These are phyloP conservation scores for Criorhina ranunculi DNA, from an alignment of 2,888 invertebrate genomes.

Conservation along the genomic window DNA sequence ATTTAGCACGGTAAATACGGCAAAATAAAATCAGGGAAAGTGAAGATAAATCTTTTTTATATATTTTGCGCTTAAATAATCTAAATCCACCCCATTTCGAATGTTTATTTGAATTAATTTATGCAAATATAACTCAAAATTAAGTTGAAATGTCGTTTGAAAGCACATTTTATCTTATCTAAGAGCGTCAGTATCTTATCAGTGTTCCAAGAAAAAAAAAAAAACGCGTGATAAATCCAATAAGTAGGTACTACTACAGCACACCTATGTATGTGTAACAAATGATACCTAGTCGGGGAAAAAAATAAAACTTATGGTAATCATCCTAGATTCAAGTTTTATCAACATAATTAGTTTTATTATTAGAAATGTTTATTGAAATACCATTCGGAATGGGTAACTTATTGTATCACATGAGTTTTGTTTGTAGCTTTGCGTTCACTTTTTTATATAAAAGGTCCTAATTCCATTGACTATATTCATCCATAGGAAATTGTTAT, in stretches of 20 bases:
- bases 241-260: no score
- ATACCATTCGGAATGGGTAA: neutral
- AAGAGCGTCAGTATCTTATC: conserved; percentile 20
- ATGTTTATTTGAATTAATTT: neutral
- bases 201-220: no score
- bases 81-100: neutral
- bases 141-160: neutral
- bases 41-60: neutral
- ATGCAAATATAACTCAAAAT: neutral
- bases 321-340: neutral
- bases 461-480: no score
- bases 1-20: neutral
- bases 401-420: no score
- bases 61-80: neutral
- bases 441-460: no score
- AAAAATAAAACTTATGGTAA: neutral
- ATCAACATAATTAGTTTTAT: conserved; percentile 20
- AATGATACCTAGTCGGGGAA: neutral
- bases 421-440: no score
- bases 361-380: conserved; percentile 5
- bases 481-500: no score
- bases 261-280: neutral
- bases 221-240: neutral
- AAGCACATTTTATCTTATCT: conserved; percentile 18
- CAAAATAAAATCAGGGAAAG: neutral